These are phyloP conservation scores for Falco concolor DNA, from an alignment of 2,797 vertebrate species.

Conservation along the genomic window DNA sequence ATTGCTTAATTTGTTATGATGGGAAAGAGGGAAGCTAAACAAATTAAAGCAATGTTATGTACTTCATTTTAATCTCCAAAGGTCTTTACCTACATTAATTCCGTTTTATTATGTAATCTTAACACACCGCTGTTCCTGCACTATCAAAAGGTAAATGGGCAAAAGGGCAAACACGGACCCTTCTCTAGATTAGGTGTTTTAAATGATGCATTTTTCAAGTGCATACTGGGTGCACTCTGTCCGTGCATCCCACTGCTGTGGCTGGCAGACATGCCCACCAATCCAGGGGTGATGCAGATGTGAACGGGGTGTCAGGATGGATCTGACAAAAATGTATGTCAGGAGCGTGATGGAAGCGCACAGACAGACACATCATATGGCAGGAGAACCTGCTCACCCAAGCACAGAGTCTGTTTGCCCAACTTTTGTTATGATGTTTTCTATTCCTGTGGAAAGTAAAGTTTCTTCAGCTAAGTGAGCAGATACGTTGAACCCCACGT, in stretches of 20 bases:
- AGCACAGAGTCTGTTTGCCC: background rate
- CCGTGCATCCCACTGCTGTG: background rate
- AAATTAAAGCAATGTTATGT: background rate
- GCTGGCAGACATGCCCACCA: background rate
- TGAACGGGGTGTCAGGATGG: fast-evolving
- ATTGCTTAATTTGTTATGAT: background rate
- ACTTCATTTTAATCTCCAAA: background rate
- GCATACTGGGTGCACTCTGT: fast-evolving
- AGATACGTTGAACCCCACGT: background rate
- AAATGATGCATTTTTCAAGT: fast-evolving
- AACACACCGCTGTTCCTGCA: background rate
- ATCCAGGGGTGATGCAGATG: background rate
- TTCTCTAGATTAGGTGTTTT: background rate
- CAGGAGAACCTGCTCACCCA: background rate
- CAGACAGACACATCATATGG: background rate
- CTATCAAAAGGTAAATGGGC: background rate
- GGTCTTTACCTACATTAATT: background rate
- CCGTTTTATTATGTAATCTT: background rate
- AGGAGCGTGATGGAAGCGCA: fast-evolving
- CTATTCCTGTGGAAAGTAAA: background rate
- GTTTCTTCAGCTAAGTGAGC: background rate
- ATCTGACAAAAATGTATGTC: fast-evolving
- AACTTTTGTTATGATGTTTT: background rate
- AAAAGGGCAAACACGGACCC: background rate
- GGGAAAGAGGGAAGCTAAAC: background rate